Evolutionary conservation across 2,797 vertebrate genomes (phyloP).

Genomic region (Ispidina picta): DNA sequence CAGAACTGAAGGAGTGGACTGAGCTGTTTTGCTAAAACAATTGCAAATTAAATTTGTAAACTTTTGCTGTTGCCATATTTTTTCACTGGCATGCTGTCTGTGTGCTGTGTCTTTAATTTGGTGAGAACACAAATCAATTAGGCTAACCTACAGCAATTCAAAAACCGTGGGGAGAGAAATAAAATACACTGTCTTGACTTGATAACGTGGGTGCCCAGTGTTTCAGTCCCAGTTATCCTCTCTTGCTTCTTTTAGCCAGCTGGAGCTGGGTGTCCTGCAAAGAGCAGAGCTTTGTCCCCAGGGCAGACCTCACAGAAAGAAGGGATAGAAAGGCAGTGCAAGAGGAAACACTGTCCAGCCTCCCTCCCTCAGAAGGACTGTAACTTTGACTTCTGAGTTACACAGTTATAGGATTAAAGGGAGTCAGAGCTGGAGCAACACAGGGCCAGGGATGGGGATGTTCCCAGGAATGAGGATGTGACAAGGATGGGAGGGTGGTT

Average conservation of each 20-base stretch:
- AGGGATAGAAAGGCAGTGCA: background rate
- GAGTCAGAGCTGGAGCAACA: background rate
- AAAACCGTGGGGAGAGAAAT: background rate
- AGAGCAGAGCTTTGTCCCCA: background rate
- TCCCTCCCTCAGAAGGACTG: background rate
- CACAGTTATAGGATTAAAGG: background rate
- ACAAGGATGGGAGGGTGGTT: background rate
- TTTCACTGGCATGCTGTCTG: constrained; percentile 49
- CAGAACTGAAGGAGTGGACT: constrained; percentile 74
- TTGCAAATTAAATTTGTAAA: constrained; percentile 75
- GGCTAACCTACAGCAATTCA: constrained; percentile 30
- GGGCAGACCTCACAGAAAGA: background rate
- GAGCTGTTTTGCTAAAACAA: constrained; percentile 76
- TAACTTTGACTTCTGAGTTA: background rate
- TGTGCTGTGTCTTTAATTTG: constrained; percentile 35
- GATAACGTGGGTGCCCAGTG: background rate
- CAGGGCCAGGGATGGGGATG: background rate
- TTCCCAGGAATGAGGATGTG: background rate
- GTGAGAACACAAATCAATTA: constrained; percentile 55
- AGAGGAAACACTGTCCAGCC: background rate
- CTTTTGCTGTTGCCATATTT: constrained; percentile 70
- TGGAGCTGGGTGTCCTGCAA: background rate
- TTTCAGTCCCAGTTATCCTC: background rate
- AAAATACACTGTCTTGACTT: background rate
- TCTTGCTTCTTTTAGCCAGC: background rate